Evolutionary conservation across 2,797 vertebrate species (phyloP), one percentile per base, ranked within the genome.

Genomic region (Acropternis orthonyx): DNA sequence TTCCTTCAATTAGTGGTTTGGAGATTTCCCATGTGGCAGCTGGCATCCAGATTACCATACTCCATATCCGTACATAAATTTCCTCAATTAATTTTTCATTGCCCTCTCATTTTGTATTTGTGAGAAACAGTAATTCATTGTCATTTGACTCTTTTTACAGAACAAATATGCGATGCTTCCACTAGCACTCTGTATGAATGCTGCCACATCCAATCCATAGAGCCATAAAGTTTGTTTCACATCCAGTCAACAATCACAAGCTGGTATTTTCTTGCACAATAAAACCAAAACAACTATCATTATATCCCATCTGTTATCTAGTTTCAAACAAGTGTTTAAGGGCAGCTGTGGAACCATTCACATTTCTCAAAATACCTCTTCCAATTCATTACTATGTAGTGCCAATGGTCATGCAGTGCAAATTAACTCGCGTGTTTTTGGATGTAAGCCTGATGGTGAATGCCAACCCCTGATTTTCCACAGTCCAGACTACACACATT

Each of bases 291-390:
- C 36, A 85, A 32, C 43, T 74, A 27, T 58, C 75, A 63, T 81
- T 85, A 44, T 62, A 94, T 91, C 28, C n/a, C 72, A 49, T 81
- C 77, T 92, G 59, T 48, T 91, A 93, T 87, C 87, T 56, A 61
- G 48, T 49, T 92, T 74, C 67, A 68, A 74, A 36, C 63, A 76
- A 77, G 48, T 49, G 61, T 66, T 54, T 81, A 83, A 85, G 55
- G 48, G 39, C 66, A 77, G 22, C 30, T 56, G 71, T 82, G 62
- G 44, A 92, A 84, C 37, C 19, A 41, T 36, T 19, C 15, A 32
- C 39, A 36, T 75, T 56, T 77, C 63, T 89, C 75, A 76, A 68
- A 85, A 91, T 66, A 85, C 46, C 21, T 82, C 89, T 89, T 95
- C 54, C 48, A 85, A 1, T 52, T 89, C 21, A 7, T 67, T 68